Evolutionary conservation across 2,888 invertebrate genomes (phyloP), one percentile per base, ranked within the genome.

Genomic region (Marronus borbonicus): DNA sequence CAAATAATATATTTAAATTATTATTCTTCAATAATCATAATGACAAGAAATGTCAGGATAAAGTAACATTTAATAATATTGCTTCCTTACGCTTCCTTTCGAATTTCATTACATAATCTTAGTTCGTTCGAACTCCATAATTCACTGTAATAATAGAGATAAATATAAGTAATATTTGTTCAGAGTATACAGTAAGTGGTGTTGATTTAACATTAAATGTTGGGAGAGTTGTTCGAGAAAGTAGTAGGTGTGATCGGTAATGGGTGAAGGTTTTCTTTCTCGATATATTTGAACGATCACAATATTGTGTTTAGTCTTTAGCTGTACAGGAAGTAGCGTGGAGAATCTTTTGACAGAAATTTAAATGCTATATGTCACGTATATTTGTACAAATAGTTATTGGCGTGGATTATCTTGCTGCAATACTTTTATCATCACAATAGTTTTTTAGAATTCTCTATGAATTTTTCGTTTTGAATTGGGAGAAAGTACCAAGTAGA

Each of bases 161-260:
- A 28, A 68, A 68, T 68, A 68, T 50, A 68, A 12, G 36, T 65
- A 65, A 50, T 68, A 24, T 68, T 68, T 28, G 68, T 28, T 49
- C 28, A 52, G 14, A 14, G 28, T 68, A 24, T 12, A 68, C 55
- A 20, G 50, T 31, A 68, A 49, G 28, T 52, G 39, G 39, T 50
- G 50, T 68, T 68, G 68, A 68, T 50, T 68, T 68, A 68, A 68
- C 50, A 24, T 68, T 68, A 68, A 68, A 68, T 50, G 28, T 50
- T 68, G 68, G 17, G 44, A 68, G 68, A 68, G 49, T 28, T 68
- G 14, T 68, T 50, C 68, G 68, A 68, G 68, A 68, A 68, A 68
- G 68, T 68, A 50, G 68, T 68, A 68, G 68, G 68, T 50, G 68
- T 68, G 68, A 68, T 68, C 50, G 50, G 49, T 50, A 68, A 68